These are phyloP conservation scores for Euphonia xanthogaster DNA, from an alignment of 2,797 vertebrate genomes.

Conservation along the genomic window DNA sequence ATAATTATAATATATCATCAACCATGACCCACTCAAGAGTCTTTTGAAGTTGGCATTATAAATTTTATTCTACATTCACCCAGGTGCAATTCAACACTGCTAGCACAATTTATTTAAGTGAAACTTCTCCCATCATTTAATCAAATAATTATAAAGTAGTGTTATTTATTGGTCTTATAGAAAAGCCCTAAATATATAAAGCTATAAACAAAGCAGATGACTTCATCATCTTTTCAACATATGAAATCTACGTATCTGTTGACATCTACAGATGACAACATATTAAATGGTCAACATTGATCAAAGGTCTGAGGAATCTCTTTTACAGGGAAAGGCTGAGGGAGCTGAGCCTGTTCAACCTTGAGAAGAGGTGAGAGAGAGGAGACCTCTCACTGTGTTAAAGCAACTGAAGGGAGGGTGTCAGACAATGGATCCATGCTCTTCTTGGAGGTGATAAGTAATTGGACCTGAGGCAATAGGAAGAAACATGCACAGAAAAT, in stretches of 20 bases:
- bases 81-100: not conserved
- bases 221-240: too few relatives aligned
- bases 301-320: not conserved
- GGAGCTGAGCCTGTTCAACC: not conserved
- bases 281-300: not conserved
- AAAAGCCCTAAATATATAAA: not conserved
- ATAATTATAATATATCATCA: constrained; percentile 28
- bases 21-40: constrained; percentile 1
- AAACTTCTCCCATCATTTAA: not conserved
- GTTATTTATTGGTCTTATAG: not conserved
- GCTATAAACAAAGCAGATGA: not conserved
- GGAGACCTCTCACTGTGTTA: too few relatives aligned
- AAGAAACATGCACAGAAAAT: not conserved
- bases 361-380: not conserved
- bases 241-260: not conserved
- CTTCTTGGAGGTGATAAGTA: not conserved
- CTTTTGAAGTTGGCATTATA: not conserved
- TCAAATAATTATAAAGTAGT: not conserved
- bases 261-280: not conserved
- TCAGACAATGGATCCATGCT: not conserved
- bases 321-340: not conserved
- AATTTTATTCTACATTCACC: not conserved
- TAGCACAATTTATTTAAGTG: not conserved
- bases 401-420: not conserved
- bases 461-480: not conserved